Base-by-base conservation (phyloP, 2,888 invertebrate genomes). In the Eristalis pertinax region DNA sequence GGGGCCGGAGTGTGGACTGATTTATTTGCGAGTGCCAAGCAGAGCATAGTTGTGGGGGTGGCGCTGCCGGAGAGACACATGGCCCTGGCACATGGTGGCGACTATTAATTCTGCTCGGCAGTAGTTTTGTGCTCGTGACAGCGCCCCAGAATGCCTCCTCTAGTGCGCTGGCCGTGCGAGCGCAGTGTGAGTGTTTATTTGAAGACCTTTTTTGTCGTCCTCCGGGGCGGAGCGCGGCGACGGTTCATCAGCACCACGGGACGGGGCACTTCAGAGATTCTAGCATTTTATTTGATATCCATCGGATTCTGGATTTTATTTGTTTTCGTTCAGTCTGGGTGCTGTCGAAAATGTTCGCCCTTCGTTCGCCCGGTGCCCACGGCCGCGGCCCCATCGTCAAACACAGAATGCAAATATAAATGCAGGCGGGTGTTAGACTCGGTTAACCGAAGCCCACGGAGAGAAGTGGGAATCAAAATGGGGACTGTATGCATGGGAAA, bases 51-150 rank as follows among this genome's bases (percentile, higher is more conserved):
- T 68, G 50, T 41, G 72, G 67, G 60, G 63, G 72, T 58, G 50
- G 68, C 38, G 68, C 68, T 26, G 60, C 26, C 32, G 35, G 26
- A 56, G 41, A 0, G 35, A 60, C 70, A 78, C 68, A 73, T 75
- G 87, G 70, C 35, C 56, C 74, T 73, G 74, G 60, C 77, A 86
- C 85, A 86, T 86, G 85, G 65, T 86, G 78, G 84, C 76, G 58
- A 80, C 87, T 84, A 87, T 87, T 87, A 80, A 84, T 87, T 73
- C 80, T 84, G 79, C 75, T 73, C 63, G 64, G 79, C 63, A 79
- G 84, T 68, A 80, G 76, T 80, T 87, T 87, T 65, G 64, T 84
- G 87, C 79, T 80, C 80, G 68, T 87, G 87, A 84, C 87, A 87
- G 83, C 60, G 50, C 84, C 72, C 76, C 73, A 56, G 65, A 83